phyloP scores from a whole-genome alignment of 2,113 vertebrate genomes.

The Ondatra zibethicus region DNA sequence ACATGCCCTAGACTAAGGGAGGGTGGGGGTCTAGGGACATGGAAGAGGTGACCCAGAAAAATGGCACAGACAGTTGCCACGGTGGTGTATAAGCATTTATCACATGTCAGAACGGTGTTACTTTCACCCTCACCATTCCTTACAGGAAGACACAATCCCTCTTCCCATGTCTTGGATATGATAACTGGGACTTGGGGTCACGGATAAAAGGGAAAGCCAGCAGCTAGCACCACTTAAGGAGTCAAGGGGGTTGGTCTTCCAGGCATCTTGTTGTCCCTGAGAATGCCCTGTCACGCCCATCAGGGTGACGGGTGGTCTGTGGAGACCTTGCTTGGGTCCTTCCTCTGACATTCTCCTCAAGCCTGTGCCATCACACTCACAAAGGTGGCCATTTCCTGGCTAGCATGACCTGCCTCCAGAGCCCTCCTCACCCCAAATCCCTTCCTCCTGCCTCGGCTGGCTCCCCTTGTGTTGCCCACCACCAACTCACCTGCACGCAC shows the following conservation, averaged over 20 bases:
- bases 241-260: background rate
- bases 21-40: background rate
- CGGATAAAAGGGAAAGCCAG: background rate
- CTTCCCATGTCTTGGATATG: background rate
- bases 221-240: background rate
- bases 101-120: background rate
- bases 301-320: background rate
- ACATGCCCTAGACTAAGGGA: background rate
- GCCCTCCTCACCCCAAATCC: background rate
- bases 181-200: background rate
- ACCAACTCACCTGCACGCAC: background rate
- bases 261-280: background rate
- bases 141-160: background rate
- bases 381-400: background rate
- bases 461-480: no score
- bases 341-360: background rate
- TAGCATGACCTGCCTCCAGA: background rate
- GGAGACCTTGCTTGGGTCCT: background rate
- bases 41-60: background rate
- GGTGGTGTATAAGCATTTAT: no score
- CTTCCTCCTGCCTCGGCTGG: background rate
- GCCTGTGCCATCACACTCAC: background rate
- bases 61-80: fast-evolving
- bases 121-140: background rate
- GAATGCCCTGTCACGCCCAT: fast-evolving